phyloP scores from a whole-genome alignment of 2,888 invertebrate species.

The Oeneis ivallda region DNA sequence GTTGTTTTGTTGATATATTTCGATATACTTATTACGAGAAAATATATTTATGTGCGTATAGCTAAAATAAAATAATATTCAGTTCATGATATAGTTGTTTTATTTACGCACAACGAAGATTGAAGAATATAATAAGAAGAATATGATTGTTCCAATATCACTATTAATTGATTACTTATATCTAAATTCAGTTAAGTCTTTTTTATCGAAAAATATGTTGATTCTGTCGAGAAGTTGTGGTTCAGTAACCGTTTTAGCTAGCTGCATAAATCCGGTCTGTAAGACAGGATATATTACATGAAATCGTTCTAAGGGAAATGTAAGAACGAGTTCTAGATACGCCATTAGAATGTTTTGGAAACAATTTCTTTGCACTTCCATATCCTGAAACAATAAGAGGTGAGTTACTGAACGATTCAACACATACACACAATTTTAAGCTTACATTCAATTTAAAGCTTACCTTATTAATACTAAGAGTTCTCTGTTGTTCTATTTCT shows the following conservation, averaged over 20 bases:
- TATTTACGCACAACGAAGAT: conserved; percentile 72
- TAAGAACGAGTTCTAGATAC: conserved; percentile 88
- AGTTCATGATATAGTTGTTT: conserved; percentile 59
- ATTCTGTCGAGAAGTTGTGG: conserved; percentile 76
- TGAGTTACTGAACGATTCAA: too few relatives aligned
- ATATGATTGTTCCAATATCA: conserved; percentile 56
- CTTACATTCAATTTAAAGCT: conserved; percentile 24
- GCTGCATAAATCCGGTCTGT: conserved; percentile 68
- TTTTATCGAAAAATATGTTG: conserved; percentile 79
- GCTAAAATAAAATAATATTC: conserved; percentile 57
- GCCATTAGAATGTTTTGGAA: conserved; percentile 93
- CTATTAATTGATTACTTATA: conserved; percentile 70
- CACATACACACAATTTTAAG: too few relatives aligned
- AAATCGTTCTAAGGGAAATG: conserved; percentile 83
- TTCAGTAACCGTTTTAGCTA: conserved; percentile 73
- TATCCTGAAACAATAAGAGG: conserved; percentile 81
- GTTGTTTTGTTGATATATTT: conserved; percentile 67
- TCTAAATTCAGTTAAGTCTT: conserved; percentile 71
- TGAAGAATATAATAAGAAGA: conserved; percentile 64
- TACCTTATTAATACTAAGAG: conserved; percentile 91
- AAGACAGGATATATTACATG: conserved; percentile 75
- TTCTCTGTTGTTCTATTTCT: conserved; percentile 91
- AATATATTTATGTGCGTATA: conserved; percentile 44
- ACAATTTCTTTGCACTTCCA: conserved; percentile 91
- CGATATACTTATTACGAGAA: conserved; percentile 41